A percentile compares a stretch with the other conserved stretches of the same genome.
These are phyloP conservation scores for Cebus imitator DNA, from an alignment of 2,113 vertebrate genomes.

Conservation along the genomic window DNA sequence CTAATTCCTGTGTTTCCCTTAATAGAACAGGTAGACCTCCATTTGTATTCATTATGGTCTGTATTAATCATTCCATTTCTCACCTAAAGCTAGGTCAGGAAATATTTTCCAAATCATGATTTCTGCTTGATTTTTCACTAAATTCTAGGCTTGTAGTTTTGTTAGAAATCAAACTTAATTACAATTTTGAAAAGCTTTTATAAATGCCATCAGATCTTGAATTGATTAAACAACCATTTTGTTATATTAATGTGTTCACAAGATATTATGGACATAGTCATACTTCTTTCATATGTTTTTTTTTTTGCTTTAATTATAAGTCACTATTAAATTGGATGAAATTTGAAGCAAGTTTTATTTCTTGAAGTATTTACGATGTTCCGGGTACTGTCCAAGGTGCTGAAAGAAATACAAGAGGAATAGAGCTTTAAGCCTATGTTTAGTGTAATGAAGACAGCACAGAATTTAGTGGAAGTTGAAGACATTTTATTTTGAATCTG, in stretches of 20 bases:
- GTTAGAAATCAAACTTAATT: slow-evolving; percentile 10
- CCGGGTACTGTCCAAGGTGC: background rate
- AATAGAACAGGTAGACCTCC: slow-evolving; percentile 55
- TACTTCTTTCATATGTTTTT: background rate
- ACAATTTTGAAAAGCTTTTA: background rate
- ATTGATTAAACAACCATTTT: slow-evolving; percentile 3
- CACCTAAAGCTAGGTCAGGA: slow-evolving; percentile 44
- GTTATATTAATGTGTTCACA: background rate
- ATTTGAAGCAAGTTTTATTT: background rate
- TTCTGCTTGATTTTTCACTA: slow-evolving; percentile 36
- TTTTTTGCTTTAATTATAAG: background rate
- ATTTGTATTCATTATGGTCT: slow-evolving; percentile 70
- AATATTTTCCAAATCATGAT: slow-evolving; percentile 53
- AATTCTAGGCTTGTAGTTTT: background rate
- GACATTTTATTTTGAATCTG: background rate
- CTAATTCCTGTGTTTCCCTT: slow-evolving; percentile 49
- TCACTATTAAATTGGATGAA: background rate
- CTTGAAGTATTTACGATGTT: background rate
- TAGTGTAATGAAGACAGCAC: background rate
- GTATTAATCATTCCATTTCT: slow-evolving; percentile 58
- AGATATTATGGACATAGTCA: background rate
- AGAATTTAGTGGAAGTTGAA: background rate
- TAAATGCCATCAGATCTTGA: background rate
- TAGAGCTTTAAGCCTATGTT: background rate
- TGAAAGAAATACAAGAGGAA: background rate